Evolutionary conservation across 2,888 invertebrate species (phyloP).

Genomic region (Phania funesta): DNA sequence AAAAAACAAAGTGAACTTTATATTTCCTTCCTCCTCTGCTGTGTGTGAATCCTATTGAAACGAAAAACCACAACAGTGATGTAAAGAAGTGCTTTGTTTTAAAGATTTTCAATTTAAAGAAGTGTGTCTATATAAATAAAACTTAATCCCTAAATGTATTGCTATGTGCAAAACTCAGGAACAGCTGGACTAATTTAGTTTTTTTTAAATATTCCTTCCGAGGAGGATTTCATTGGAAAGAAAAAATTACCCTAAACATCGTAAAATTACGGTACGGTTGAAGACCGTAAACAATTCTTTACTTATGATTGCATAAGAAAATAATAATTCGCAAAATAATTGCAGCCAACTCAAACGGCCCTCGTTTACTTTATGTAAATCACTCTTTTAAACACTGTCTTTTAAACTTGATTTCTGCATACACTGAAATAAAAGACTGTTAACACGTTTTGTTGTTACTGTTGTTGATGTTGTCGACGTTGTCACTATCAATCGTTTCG

Average conservation of each 20-base stretch:
- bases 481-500: conserved; percentile 10
- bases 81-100: background rate
- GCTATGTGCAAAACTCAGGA: too few species aligned
- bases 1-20: conserved; percentile 12
- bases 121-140: too few species aligned
- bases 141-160: too few species aligned
- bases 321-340: too few species aligned
- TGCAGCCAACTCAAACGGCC: too few species aligned
- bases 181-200: too few species aligned
- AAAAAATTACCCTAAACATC: too few species aligned
- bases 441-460: background rate
- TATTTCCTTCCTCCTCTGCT: background rate
- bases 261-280: too few species aligned
- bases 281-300: too few species aligned
- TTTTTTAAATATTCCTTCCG: too few species aligned
- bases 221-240: too few species aligned
- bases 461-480: background rate
- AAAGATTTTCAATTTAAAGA: background rate
- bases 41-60: conserved; percentile 12
- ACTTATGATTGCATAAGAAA: too few species aligned
- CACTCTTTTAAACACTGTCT: background rate
- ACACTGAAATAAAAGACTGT: background rate
- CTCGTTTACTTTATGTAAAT: background rate
- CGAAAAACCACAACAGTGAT: background rate
- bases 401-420: background rate